Evolutionary conservation across 1,140 invertebrate genomes (phyloP).

Genomic region (Penaeus chinensis): DNA sequence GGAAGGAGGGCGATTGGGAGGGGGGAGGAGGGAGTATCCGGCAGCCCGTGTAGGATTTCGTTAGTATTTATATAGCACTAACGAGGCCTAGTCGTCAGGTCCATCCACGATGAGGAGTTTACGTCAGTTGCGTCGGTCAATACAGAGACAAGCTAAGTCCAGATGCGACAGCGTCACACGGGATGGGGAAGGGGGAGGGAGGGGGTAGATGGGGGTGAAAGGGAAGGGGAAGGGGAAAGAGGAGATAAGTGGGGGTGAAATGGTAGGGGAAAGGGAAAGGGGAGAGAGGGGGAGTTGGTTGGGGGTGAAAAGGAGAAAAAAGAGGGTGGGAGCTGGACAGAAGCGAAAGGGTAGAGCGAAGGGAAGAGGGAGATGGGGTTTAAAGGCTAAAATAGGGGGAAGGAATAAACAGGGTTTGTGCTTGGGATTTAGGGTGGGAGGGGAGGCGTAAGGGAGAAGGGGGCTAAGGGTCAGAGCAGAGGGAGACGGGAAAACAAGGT

Average conservation of each 20-base stretch:
- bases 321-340: neutral
- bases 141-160: no score
- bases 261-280: neutral
- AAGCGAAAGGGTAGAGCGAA: neutral
- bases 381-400: neutral
- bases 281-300: neutral
- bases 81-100: no score
- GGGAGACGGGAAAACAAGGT: no score
- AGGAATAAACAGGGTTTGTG: neutral
- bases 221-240: neutral
- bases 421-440: neutral
- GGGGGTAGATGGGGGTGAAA: neutral
- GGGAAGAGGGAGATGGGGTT: slow-evolving; percentile 11
- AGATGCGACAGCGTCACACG: neutral
- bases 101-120: no score
- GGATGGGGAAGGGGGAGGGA: neutral
- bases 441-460: neutral
- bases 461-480: no score
- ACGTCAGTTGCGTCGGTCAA: no score
- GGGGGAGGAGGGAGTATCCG: neutral
- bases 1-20: neutral
- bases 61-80: no score
- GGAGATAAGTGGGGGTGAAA: neutral
- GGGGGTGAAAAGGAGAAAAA: neutral
- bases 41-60: neutral